Percentiles rank a stretch among this genome's conserved stretches.
Conservation (phyloP, 2,113 vertebrate genomes). For the Platycercus adscitus region DNA sequence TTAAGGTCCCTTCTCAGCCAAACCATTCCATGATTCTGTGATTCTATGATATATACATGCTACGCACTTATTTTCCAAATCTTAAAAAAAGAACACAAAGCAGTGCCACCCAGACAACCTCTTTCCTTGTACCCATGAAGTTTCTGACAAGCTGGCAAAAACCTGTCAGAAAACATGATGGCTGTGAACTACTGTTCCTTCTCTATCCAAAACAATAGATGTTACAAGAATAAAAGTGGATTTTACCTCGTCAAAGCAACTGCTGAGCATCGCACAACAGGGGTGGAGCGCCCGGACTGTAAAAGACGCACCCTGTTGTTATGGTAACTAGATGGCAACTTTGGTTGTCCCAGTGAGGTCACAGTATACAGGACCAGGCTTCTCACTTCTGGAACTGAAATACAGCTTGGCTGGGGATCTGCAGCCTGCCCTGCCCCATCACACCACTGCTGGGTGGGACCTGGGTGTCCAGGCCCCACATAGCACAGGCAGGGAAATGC, state of each 20-base stretch:
- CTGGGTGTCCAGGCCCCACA: background rate
- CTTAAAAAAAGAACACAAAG: background rate
- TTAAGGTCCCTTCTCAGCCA: background rate
- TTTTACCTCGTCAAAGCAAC: conserved; percentile 42
- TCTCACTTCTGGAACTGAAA: conserved; percentile 17
- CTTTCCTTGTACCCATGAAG: background rate
- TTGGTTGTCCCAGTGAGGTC: background rate
- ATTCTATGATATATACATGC: background rate
- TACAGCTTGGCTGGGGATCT: background rate
- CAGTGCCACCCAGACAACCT: background rate
- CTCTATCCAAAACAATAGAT: conserved; percentile 41
- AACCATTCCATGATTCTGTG: background rate
- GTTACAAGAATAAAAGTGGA: conserved; percentile 36
- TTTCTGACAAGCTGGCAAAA: conserved; percentile 31
- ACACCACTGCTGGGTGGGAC: background rate
- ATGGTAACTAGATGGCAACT: conserved; percentile 70
- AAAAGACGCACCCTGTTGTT: conserved; percentile 65
- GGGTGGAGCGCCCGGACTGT: conserved; percentile 15
- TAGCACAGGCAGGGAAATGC: background rate
- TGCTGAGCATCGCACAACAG: background rate
- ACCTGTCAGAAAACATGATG: background rate
- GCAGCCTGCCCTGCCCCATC: background rate
- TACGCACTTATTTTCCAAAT: background rate
- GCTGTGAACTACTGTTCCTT: conserved; percentile 8
- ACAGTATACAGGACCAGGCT: background rate